A percentile compares a stretch with the other conserved stretches of the same genome.
Conservation (phyloP, 2,113 vertebrate genomes). For the Sander vitreus region DNA sequence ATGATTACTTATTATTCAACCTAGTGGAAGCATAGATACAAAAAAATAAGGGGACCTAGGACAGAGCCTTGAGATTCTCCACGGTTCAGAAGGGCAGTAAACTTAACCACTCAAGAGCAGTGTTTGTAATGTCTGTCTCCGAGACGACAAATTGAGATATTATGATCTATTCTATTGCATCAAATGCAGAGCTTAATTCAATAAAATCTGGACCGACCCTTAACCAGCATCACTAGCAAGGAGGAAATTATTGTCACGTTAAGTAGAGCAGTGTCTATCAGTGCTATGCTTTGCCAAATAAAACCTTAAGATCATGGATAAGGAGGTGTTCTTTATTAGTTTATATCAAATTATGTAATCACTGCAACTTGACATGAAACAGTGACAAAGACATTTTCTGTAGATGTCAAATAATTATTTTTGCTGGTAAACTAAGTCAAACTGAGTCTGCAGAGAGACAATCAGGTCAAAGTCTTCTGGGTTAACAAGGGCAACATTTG, state of each 20-base stretch:
- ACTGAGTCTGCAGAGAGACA: background rate
- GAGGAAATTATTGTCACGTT: no score
- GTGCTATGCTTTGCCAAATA: background rate
- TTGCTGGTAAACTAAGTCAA: background rate
- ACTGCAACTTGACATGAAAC: slow-evolving; percentile 7
- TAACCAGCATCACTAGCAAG: background rate
- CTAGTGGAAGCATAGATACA: background rate
- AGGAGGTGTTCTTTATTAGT: background rate
- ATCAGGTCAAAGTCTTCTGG: slow-evolving; percentile 20
- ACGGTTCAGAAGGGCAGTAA: background rate
- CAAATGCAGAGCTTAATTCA: background rate
- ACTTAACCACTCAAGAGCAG: background rate
- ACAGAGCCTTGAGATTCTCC: background rate
- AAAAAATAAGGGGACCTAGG: background rate
- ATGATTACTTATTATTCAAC: background rate
- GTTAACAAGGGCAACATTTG: slow-evolving; percentile 33
- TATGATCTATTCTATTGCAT: background rate
- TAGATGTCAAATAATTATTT: background rate
- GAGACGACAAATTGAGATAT: background rate
- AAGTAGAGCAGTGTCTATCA: background rate
- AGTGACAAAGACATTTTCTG: slow-evolving; percentile 12
- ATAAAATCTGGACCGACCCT: background rate
- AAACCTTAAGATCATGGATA: background rate
- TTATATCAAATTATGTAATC: background rate
- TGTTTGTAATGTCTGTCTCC: background rate